These are phyloP conservation scores for Scaptomyza reducta DNA, from an alignment of 2,888 invertebrate species.

Conservation along the genomic window DNA sequence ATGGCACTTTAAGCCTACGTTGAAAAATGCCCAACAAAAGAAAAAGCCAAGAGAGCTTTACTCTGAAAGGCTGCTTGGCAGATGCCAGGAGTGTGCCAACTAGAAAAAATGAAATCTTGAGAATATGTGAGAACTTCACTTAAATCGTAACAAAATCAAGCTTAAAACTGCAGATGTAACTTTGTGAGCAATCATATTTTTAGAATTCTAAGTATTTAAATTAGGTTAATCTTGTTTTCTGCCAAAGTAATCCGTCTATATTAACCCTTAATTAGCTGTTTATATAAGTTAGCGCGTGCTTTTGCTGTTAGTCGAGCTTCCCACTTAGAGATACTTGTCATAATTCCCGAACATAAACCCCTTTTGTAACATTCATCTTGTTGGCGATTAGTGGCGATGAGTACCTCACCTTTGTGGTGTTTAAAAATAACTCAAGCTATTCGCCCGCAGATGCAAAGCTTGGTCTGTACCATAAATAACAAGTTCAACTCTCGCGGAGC, in stretches of 20 bases:
- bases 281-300: neutral
- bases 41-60: conserved; percentile 31
- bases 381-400: conserved; percentile 34
- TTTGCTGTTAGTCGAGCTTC: neutral
- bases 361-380: neutral
- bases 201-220: too few species aligned
- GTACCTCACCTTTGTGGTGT: neutral
- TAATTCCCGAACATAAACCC: neutral
- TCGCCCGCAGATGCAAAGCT: conserved; percentile 52
- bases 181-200: too few species aligned
- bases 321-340: neutral
- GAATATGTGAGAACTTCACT: neutral
- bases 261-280: neutral
- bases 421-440: conserved; percentile 12
- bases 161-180: too few species aligned
- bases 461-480: conserved; percentile 67
- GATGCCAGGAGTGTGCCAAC: neutral
- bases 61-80: neutral
- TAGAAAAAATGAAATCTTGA: neutral
- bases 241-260: neutral
- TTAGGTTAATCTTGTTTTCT: neutral
- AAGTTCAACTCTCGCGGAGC: conserved; percentile 57
- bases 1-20: conserved; percentile 71
- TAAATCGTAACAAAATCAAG: too few species aligned
- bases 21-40: conserved; percentile 40